phyloP scores from a whole-genome alignment of 2,113 vertebrate genomes.

The Australoheros scitulus region DNA sequence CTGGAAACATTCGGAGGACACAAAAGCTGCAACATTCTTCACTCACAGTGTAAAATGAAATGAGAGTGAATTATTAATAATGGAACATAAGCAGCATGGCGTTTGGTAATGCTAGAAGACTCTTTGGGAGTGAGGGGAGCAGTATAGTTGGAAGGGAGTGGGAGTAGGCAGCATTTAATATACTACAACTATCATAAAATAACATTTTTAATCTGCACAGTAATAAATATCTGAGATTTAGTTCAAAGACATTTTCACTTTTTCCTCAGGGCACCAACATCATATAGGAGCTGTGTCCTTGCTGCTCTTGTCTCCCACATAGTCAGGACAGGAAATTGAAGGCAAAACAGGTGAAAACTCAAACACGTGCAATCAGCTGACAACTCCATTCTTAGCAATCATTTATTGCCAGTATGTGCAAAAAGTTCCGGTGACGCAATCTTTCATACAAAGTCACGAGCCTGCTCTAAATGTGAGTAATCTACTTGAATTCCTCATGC shows the following conservation, averaged over 20 bases:
- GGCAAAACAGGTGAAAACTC: not conserved
- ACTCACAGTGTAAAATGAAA: constrained; percentile 66
- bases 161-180: not conserved
- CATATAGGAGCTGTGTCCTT: not conserved
- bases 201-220: not conserved
- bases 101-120: constrained; percentile 66
- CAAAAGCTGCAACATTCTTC: constrained; percentile 29
- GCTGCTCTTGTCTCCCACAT: not conserved
- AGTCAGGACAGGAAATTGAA: not conserved
- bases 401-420: not conserved
- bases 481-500: not conserved
- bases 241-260: not conserved
- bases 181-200: not conserved
- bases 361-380: not conserved
- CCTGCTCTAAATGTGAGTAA: not conserved
- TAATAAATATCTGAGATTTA: not conserved
- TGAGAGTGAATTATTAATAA: constrained; percentile 79
- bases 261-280: not conserved
- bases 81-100: constrained; percentile 66
- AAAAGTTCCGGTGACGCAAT: not conserved
- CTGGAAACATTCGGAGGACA: constrained; percentile 41
- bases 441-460: not conserved
- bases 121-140: not conserved
- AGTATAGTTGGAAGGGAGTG: not conserved
- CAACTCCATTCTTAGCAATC: not conserved